Evolutionary conservation across 2,113 vertebrate genomes (phyloP).

Genomic region (Willisornis vidua): DNA sequence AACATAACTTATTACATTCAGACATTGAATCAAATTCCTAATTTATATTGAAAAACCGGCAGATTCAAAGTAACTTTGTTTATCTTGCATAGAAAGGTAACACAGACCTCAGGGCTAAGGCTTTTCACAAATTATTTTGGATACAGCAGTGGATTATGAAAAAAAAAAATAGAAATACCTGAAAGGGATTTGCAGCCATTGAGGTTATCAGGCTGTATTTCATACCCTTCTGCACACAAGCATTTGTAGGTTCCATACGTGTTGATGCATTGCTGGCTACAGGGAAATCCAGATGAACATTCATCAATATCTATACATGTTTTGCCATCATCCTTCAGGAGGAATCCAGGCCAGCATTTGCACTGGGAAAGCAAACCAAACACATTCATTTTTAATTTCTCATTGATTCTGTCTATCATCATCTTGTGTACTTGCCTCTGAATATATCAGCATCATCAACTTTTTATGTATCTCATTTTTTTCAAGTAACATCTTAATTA

Average conservation of each 20-base stretch:
- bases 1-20: background rate
- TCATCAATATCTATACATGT: slow-evolving; percentile 95
- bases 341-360: slow-evolving; percentile 98
- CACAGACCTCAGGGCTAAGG: background rate
- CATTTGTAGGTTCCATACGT: slow-evolving; percentile 96
- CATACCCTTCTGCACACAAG: slow-evolving; percentile 91
- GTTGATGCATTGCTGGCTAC: slow-evolving; percentile 97
- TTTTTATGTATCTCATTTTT: background rate
- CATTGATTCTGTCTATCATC: background rate
- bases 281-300: slow-evolving; percentile 90
- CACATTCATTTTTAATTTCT: background rate
- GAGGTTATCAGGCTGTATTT: slow-evolving; percentile 84
- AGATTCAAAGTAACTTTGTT: background rate
- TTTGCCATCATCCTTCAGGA: slow-evolving; percentile 94
- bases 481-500: background rate
- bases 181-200: slow-evolving; percentile 93
- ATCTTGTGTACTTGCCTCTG: background rate
- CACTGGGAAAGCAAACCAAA: slow-evolving; percentile 80
- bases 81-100: background rate
- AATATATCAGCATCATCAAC: background rate
- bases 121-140: background rate
- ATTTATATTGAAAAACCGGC: background rate
- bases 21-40: background rate
- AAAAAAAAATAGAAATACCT: slow-evolving; percentile 70
- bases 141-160: background rate